Evolutionary conservation across 2,888 invertebrate species (phyloP).

Genomic region (Disparrhopalites patrizii): DNA sequence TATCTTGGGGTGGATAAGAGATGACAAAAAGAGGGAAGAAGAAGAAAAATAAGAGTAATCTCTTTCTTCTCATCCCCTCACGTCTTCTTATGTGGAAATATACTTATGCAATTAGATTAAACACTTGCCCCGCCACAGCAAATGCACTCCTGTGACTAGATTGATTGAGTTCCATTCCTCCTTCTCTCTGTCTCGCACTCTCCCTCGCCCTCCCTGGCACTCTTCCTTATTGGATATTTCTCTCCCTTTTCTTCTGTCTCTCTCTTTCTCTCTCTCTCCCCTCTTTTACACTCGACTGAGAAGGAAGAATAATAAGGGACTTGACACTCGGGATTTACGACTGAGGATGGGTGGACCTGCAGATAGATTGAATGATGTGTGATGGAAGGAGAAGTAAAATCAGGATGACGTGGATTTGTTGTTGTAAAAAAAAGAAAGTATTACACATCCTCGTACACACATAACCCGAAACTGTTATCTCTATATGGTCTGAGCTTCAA

Average conservation of each 20-base stretch:
- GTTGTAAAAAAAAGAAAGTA: no score
- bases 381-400: slow-evolving; percentile 27
- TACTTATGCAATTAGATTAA: slow-evolving; percentile 18
- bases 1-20: no score
- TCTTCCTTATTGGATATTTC: background rate
- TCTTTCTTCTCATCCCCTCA: background rate
- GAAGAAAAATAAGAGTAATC: background rate
- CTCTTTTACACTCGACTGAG: background rate
- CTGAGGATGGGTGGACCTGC: slow-evolving; percentile 10
- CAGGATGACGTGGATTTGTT: slow-evolving; percentile 21
- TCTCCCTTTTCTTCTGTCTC: background rate
- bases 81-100: no score
- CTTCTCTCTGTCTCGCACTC: background rate
- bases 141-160: slow-evolving; percentile 11
- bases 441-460: no score
- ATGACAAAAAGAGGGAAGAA: background rate
- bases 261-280: background rate
- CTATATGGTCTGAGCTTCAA: background rate
- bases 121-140: slow-evolving; percentile 22
- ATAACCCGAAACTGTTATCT: background rate
- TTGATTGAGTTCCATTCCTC: background rate
- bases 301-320: background rate
- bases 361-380: slow-evolving; percentile 29
- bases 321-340: no score
- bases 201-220: background rate